Conservation (phyloP, 2,888 invertebrate genomes). For the Zaprionus bogoriensis region DNA sequence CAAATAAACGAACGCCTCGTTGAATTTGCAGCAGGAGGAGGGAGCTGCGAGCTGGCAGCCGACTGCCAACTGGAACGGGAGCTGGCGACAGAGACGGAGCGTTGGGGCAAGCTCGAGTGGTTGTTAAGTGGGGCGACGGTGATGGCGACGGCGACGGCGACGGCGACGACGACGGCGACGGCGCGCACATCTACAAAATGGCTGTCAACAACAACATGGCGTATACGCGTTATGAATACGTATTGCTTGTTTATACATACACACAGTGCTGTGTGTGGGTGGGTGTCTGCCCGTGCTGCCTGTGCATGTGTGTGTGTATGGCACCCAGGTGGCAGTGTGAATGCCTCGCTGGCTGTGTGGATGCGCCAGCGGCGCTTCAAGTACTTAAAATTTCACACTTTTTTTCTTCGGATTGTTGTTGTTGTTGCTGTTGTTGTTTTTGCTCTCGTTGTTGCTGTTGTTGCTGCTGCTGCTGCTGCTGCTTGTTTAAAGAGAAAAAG, state of each 20-base stretch:
- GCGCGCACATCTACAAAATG: conserved; percentile 74
- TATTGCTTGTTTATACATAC: conserved; percentile 69
- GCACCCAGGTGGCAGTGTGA: conserved; percentile 37
- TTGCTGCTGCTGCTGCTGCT: conserved; percentile 24
- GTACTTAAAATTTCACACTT: conserved; percentile 75
- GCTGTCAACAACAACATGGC: conserved; percentile 77
- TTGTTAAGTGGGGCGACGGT: conserved; percentile 51
- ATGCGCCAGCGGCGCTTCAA: conserved; percentile 64
- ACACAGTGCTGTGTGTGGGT: neutral
- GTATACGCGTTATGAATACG: conserved; percentile 76
- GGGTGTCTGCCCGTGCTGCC: neutral
- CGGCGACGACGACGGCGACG: conserved; percentile 19
- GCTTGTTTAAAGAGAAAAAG: conserved; percentile 66
- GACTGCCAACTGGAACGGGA: too few relatives aligned
- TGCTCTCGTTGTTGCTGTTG: conserved; percentile 8
- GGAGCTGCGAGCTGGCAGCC: neutral
- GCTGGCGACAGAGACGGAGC: neutral
- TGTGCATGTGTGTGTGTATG: conserved; percentile 5
- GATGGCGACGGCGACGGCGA: neutral
- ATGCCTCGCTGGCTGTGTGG: conserved; percentile 32
- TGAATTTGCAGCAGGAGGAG: conserved; percentile 47
- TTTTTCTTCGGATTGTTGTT: conserved; percentile 34
- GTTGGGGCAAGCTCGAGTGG: conserved; percentile 34
- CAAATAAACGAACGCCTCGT: conserved; percentile 72
- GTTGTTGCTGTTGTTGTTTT: neutral